Percentiles rank a stretch among this genome's conserved stretches.
Evolutionary conservation across 1,140 invertebrate genomes (phyloP).

Genomic region (Pachyrhynchus sulphureomaculatus): DNA sequence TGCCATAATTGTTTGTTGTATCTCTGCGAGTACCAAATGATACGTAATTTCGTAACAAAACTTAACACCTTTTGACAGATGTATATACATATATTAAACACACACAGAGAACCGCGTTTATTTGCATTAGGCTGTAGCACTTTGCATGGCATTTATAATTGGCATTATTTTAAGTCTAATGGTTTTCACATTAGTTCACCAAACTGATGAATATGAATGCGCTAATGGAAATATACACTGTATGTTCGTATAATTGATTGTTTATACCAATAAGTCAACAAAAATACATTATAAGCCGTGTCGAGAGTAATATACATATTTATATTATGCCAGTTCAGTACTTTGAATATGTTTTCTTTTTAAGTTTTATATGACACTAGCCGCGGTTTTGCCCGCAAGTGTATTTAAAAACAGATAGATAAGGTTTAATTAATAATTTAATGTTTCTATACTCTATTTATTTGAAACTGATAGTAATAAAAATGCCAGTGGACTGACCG

Average conservation of each 20-base stretch:
- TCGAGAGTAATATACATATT: too few relatives aligned
- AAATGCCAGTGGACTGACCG: too few relatives aligned
- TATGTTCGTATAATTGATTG: background rate
- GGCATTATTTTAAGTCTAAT: conserved; percentile 28
- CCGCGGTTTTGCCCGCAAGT: too few relatives aligned
- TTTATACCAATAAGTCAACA: too few relatives aligned
- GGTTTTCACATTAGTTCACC: conserved; percentile 23
- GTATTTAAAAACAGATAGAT: too few relatives aligned
- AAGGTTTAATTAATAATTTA: too few relatives aligned
- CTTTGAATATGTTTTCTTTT: too few relatives aligned
- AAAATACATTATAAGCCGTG: too few relatives aligned
- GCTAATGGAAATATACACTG: conserved; percentile 8
- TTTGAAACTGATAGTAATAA: too few relatives aligned
- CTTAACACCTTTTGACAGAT: conserved; percentile 9
- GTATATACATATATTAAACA: conserved; percentile 19
- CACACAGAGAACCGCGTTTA: conserved; percentile 20
- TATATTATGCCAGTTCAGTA: too few relatives aligned
- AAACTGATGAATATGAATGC: conserved; percentile 23
- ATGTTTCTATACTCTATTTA: too few relatives aligned
- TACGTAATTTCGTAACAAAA: conserved; percentile 12
- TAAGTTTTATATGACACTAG: too few relatives aligned
- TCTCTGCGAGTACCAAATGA: background rate
- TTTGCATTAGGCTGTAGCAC: conserved; percentile 20
- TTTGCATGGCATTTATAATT: conserved; percentile 26
- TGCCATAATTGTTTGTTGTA: background rate